Base-by-base conservation (phyloP, 2,888 invertebrate species). In the Cinara cedri region DNA sequence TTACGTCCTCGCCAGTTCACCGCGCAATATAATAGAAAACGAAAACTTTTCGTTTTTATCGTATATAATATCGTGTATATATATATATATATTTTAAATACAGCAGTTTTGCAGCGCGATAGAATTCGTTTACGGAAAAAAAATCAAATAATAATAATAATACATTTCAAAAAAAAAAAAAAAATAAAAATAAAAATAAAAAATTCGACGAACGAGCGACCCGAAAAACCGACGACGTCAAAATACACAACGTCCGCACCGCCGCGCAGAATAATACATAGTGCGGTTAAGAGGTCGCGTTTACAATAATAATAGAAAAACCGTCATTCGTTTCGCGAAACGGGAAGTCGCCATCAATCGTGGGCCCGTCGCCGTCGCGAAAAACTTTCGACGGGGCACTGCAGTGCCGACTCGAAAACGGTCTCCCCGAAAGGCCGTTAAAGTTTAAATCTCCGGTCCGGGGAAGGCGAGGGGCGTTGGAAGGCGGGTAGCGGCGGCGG, bases 381-480 rank as follows among this genome's bases (percentile, higher is more conserved):
- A 46, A 74, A 75, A 63, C 65, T 75, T 75, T 65, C 4, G 19
- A 6, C 34, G 34, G 34, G 34, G 65, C 54, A 55, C 44, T n/a
- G n/a, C n/a, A n/a, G n/a, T n/a, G n/a, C n/a, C n/a, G n/a, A n/a
- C 71, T 71, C 46, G 72, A 42, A 63, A 63, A 11, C 19, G 62
- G 49, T 9, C n/a, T n/a, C 14, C 1, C 19, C 10, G 26, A 21
- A 51, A 42, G 51, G 65, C 34, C 54, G 65, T 75, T 34, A 75
- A 75, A 75, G 65, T 75, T 65, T 63, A 75, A 65, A 75, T 24
- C 54, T 65, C 44, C 19, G 2, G 10, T n/a, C 21, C 49, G 49
- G 24, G 49, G 4, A 3, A 24, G 71, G 71, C 57, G 71, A 42
- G 21, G 71, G 24, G 11, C 21, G 19, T 21, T n/a, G n/a, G n/a